Conservation (phyloP, 92 coral and sea anemone genomes). For the Paramuricea clavata region DNA sequence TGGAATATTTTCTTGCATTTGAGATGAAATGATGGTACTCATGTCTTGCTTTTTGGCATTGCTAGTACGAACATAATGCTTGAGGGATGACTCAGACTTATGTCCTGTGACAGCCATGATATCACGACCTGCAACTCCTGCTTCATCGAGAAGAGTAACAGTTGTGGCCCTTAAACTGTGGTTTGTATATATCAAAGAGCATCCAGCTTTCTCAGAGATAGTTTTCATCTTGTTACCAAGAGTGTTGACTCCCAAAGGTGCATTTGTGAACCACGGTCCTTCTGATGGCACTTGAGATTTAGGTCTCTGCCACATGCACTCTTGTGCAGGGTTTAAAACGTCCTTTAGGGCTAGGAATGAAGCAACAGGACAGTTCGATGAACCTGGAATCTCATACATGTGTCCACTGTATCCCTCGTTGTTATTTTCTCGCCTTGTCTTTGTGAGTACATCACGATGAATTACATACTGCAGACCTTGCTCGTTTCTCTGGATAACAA, state of each 20-base stretch:
- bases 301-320: no score
- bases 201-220: background rate
- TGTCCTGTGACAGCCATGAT: background rate
- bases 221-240: background rate
- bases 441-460: background rate
- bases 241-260: background rate
- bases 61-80: no score
- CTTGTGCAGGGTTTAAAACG: background rate
- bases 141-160: background rate
- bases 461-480: background rate
- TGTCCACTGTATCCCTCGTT: background rate
- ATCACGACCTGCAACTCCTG: background rate
- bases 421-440: background rate
- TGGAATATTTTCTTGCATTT: no score
- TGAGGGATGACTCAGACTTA: no score
- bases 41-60: no score
- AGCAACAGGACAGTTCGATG: background rate
- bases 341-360: background rate
- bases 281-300: no score
- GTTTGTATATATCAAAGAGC: background rate
- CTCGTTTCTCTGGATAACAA: no score
- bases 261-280: background rate
- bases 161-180: no score
- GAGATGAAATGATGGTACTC: no score
- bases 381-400: background rate